Evolutionary conservation across 2,797 vertebrate genomes (phyloP).

Genomic region (Neosalanx taihuensis): DNA sequence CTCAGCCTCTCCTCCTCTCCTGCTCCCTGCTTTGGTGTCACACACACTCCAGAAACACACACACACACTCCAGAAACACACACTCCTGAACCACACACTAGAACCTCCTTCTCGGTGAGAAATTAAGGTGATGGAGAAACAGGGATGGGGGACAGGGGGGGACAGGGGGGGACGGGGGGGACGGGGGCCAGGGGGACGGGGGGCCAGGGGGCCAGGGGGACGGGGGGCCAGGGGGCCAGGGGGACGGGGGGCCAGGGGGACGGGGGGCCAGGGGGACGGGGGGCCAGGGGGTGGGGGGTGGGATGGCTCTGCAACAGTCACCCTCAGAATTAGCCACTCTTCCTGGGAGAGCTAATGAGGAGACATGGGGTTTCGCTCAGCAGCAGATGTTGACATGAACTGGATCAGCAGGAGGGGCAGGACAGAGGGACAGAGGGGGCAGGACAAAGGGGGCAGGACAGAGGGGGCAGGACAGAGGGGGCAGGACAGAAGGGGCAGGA

Average conservation of each 20-base stretch:
- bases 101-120: conserved; percentile 3
- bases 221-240: neutral
- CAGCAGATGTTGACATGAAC: neutral
- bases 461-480: too few species aligned
- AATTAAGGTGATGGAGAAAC: conserved; percentile 23
- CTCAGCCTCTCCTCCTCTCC: neutral
- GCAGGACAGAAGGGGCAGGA: too few species aligned
- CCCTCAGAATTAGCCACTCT: neutral
- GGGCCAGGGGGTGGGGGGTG: neutral
- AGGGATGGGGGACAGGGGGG: conserved; percentile 4
- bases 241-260: neutral
- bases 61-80: too few species aligned
- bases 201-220: neutral
- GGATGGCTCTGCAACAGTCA: neutral
- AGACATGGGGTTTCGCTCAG: neutral
- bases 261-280: neutral
- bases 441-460: too few species aligned
- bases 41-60: neutral
- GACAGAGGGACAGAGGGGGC: neutral
- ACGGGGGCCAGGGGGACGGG: neutral
- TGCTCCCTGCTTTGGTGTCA: neutral
- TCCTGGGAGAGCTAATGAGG: neutral
- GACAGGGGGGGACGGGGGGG: neutral
- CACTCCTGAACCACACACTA: conserved; percentile 4
- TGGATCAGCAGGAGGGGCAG: neutral